phyloP scores from a whole-genome alignment of 2,113 vertebrate species.

The Micronisus gabar region DNA sequence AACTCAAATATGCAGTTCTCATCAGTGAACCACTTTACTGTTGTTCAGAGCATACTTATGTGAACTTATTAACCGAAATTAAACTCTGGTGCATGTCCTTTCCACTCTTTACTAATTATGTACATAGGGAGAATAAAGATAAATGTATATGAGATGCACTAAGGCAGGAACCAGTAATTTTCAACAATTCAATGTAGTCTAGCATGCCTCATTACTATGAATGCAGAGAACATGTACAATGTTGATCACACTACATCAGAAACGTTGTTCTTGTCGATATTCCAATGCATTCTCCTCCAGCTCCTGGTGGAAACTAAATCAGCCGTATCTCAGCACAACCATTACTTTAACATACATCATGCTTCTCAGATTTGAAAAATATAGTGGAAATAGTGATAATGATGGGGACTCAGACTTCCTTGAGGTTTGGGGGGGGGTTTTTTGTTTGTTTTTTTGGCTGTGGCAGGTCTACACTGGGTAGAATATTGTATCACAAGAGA shows the following conservation, averaged over 20 bases:
- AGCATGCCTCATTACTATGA: rapidly evolving
- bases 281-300: not conserved
- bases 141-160: not conserved
- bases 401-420: not conserved
- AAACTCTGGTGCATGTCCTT: not conserved
- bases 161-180: not conserved
- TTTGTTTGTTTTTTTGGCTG: not conserved
- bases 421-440: not conserved
- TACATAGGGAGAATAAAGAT: not conserved
- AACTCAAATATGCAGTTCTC: not conserved
- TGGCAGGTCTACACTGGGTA: not conserved
- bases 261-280: not conserved
- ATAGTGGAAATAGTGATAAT: not conserved
- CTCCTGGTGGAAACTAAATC: not conserved
- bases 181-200: not conserved
- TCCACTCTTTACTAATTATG: not conserved
- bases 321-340: not conserved
- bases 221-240: rapidly evolving
- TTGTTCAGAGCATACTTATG: not conserved
- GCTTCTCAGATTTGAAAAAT: not conserved
- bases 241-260: not conserved
- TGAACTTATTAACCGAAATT: not conserved
- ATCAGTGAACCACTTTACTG: not conserved
- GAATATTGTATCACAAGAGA: not conserved
- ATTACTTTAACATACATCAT: not conserved